A percentile compares a stretch with the other conserved stretches of the same genome.
phyloP scores from a whole-genome alignment of 1,140 invertebrate species.

The Ruditapes philippinarum region DNA sequence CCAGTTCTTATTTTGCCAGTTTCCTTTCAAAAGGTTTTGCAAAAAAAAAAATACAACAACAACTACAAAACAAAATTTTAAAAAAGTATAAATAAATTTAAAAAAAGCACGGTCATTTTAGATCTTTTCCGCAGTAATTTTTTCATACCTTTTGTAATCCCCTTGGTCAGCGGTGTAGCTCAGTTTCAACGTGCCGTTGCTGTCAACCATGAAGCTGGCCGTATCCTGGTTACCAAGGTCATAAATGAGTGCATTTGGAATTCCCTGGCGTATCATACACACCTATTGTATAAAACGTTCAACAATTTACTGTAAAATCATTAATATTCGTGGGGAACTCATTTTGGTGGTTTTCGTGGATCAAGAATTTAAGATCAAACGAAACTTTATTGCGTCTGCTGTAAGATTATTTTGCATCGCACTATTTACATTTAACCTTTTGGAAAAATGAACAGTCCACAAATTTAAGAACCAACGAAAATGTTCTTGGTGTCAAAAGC shows the following conservation, averaged over 20 bases:
- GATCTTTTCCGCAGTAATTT: background rate
- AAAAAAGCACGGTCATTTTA: background rate
- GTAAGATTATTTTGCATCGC: no score
- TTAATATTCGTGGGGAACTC: no score
- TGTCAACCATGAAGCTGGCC: conserved; percentile 14
- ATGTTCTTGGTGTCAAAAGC: no score
- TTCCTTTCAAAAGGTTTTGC: background rate
- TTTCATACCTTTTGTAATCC: conserved; percentile 30
- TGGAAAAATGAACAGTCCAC: no score
- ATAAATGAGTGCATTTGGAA: conserved; percentile 40
- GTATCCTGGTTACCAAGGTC: conserved; percentile 39
- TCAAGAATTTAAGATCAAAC: no score
- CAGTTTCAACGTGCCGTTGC: conserved; percentile 39
- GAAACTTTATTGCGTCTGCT: no score
- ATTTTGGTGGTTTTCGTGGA: no score
- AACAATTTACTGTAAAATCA: no score
- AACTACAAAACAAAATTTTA: background rate
- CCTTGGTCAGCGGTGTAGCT: conserved; percentile 45
- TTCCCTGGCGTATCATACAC: conserved; percentile 35
- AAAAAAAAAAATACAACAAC: background rate
- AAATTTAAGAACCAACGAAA: no score
- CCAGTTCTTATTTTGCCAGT: no score
- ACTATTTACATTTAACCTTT: no score
- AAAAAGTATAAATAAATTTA: background rate
- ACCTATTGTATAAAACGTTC: conserved; percentile 2